Evolutionary conservation across 2,113 vertebrate species (phyloP), one percentile per base, ranked within the genome.

Genomic region (Piliocolobus tephrosceles): DNA sequence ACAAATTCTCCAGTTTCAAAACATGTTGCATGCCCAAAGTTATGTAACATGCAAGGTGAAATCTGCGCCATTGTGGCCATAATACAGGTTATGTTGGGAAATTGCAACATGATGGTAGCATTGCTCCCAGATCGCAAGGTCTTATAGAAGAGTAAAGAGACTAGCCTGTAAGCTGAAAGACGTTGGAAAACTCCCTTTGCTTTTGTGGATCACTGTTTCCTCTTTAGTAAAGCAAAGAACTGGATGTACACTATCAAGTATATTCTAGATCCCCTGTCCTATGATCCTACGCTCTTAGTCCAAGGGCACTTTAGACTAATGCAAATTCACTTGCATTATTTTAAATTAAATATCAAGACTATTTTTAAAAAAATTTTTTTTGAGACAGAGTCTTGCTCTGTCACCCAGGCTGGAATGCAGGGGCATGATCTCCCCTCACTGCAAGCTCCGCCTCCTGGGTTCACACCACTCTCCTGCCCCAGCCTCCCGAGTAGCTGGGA

Each of bases 281-380:
- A 32, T 40, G 81, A 90, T n/a, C 14, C 43, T 84, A 3, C 14
- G 3, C 58, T 82, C 17, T 40, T 84, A 43, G 47, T 83, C 55
- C 50, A 45, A 61, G 4, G 32, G 32, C n/a, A 66, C 52, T 35
- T 72, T 72, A 82, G 55, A 94, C 13, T 8, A 85, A 85, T 25
- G 84, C 45, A 88, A 64, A 70, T 61, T 94, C 47, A 94, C 40
- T 64, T 86, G 73, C n/a, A 45, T 84, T 95, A 57, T 79, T 70
- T 95, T 88, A 81, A 86, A 61, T 45, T 92, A 96, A 96, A 79
- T 47, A 90, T 83, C 43, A 50, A 57, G 94, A 80, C 22, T 50
- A n/a, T 89, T 89, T 50, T 1, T 1, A 43, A 43, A 43, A 43
- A 43, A 1, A 1, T 55, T 20, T 55, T 55, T 7, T 55, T 55